Evolutionary conservation across 2,113 vertebrate genomes (phyloP), one percentile per base, ranked within the genome.

Genomic region (Pluvialis apricaria): DNA sequence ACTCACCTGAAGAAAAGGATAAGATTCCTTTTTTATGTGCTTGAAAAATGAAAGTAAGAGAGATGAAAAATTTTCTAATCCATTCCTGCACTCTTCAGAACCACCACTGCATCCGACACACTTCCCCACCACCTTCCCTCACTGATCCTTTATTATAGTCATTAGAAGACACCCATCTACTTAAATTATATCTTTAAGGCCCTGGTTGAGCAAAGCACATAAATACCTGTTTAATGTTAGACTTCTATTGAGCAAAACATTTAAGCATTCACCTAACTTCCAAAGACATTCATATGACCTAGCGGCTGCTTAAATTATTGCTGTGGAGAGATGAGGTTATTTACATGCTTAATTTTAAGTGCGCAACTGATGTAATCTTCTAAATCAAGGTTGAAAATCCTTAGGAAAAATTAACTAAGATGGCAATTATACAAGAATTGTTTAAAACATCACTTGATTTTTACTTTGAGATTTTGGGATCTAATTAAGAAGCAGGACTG

Each of bases 401-500:
- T 73, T 29, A 1, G 13, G 47, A 84, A 93, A 42, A 82, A 86
- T 31, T 44, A 88, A 90, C 38, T 44, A 58, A 89, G 62, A n/a
- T 38, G 45, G 75, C 78, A 90, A 90, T 96, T 92, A 87, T 31
- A 16, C 13, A 47, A 36, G 89, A 47, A 58, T 21, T 38, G 51
- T 93, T 85, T 96, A 88, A 85, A 89, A 29, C 36, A 54, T 76
- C 36, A 11, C 70, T 95, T 55, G 52, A 57, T 80, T 92, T 91
- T 85, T 21, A 94, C 86, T 91, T 9, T 64, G 92, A 92, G 94
- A 85, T 95, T 94, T 91, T 42, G 91, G 87, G 91, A 95, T 85
- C 81, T 96, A 85, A 96, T 96, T 90, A 97, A 95, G 89, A 73
- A 89, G 81, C 55, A 80, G 78, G 78, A 52, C 12, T 70, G 84